A percentile compares a stretch with the other conserved stretches of the same genome.
Conservation (phyloP, 2,113 vertebrate species). For the Rhizomys pruinosus region DNA sequence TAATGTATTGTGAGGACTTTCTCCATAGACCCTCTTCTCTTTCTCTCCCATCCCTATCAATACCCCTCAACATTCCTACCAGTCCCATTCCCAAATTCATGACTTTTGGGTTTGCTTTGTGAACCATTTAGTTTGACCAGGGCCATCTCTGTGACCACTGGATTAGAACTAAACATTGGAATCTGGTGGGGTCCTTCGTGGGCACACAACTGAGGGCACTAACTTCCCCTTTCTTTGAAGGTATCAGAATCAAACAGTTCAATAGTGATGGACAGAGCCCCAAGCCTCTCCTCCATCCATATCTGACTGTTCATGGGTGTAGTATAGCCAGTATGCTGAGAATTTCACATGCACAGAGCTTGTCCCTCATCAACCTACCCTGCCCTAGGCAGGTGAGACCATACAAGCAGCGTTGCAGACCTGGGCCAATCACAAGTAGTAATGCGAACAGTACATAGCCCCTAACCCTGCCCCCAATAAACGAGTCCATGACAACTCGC, state of each 20-base stretch:
- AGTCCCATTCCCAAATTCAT: neutral
- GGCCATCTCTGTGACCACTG: neutral
- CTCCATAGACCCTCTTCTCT: neutral
- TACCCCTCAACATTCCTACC: neutral
- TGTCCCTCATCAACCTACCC: too few relatives aligned
- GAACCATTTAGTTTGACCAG: neutral
- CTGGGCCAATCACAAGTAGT: too few relatives aligned
- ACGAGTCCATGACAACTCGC: too few relatives aligned
- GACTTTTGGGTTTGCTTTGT: neutral
- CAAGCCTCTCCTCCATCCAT: neutral
- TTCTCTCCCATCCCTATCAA: neutral
- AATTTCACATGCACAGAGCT: too few relatives aligned
- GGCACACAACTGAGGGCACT: neutral
- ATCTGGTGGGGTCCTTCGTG: neutral
- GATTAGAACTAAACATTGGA: neutral
- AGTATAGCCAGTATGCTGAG: too few relatives aligned
- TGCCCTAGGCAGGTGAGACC: too few relatives aligned
- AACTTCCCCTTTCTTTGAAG: neutral
- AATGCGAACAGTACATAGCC: too few relatives aligned
- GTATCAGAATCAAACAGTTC: neutral
- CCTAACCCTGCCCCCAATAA: too few relatives aligned
- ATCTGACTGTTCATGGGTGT: neutral
- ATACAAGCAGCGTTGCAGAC: too few relatives aligned
- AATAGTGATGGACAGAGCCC: neutral
- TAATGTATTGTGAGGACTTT: neutral